phyloP scores from a whole-genome alignment of 2,888 invertebrate genomes.

The Acrobasis repandana region DNA sequence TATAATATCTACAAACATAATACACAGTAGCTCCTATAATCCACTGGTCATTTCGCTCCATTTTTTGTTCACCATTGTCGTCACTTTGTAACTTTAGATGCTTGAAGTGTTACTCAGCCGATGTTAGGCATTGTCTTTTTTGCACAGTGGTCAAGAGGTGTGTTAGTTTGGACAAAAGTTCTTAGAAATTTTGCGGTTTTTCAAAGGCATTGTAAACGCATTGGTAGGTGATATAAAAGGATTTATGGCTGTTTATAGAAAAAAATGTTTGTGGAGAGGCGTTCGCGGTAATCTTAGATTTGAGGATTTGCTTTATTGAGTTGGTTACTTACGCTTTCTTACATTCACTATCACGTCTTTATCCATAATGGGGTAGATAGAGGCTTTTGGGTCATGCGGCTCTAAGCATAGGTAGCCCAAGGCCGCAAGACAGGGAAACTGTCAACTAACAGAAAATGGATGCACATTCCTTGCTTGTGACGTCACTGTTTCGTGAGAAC shows the following conservation, averaged over 20 bases:
- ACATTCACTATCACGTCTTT: no score
- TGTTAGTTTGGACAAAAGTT: conserved; percentile 28
- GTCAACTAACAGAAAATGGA: no score
- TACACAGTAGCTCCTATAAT: conserved; percentile 25
- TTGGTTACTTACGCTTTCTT: conserved; percentile 14
- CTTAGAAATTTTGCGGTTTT: conserved; percentile 30
- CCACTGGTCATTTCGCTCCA: conserved; percentile 34
- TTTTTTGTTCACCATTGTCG: conserved; percentile 26
- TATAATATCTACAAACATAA: background rate
- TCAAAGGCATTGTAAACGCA: conserved; percentile 28
- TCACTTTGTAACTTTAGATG: conserved; percentile 38
- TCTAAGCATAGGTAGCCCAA: no score
- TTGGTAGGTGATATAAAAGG: conserved; percentile 30
- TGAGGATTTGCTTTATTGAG: conserved; percentile 14
- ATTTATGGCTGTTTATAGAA: conserved; percentile 26
- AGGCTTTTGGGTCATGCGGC: no score
- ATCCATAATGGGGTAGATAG: no score
- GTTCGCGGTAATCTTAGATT: conserved; percentile 27
- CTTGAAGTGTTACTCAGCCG: conserved; percentile 32
- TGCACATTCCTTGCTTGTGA: no score
- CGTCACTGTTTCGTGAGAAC: no score
- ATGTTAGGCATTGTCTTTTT: conserved; percentile 30
- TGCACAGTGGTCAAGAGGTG: conserved; percentile 34
- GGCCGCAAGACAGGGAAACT: no score
- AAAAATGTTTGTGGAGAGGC: conserved; percentile 31